These are phyloP conservation scores for Glyphotaelius pellucidus DNA, from an alignment of 2,888 invertebrate genomes.

Conservation along the genomic window DNA sequence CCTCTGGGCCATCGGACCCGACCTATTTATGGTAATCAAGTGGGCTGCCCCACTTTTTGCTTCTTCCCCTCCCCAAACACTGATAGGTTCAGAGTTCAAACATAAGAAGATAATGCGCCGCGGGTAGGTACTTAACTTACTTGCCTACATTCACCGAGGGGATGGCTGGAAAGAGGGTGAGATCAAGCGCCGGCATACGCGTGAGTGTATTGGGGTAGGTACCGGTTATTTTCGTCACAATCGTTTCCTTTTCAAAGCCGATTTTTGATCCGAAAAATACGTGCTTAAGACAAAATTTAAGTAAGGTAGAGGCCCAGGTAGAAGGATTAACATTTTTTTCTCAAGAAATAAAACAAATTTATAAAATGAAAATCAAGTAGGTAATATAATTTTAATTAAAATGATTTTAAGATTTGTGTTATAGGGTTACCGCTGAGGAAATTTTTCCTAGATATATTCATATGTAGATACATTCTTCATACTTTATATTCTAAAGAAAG, in stretches of 20 bases:
- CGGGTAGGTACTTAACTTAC: not conserved
- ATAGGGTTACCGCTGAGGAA: no score
- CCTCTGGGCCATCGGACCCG: constrained; percentile 2
- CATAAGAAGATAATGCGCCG: not conserved
- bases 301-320: not conserved
- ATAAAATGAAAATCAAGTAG: not conserved
- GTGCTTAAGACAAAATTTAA: not conserved
- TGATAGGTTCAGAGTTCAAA: not conserved
- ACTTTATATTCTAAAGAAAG: no score
- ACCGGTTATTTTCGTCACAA: not conserved
- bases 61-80: not conserved
- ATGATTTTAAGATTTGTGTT: not conserved
- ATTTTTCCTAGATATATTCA: no score
- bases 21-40: constrained; percentile 2
- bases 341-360: not conserved
- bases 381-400: not conserved
- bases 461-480: no score
- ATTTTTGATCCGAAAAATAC: not conserved
- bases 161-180: not conserved
- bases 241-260: not conserved
- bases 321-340: not conserved
- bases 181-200: not conserved
- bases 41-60: not conserved
- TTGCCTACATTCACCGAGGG: not conserved
- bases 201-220: not conserved